Conservation (phyloP, 2,888 invertebrate species). For the Clepsis dumicolana region DNA sequence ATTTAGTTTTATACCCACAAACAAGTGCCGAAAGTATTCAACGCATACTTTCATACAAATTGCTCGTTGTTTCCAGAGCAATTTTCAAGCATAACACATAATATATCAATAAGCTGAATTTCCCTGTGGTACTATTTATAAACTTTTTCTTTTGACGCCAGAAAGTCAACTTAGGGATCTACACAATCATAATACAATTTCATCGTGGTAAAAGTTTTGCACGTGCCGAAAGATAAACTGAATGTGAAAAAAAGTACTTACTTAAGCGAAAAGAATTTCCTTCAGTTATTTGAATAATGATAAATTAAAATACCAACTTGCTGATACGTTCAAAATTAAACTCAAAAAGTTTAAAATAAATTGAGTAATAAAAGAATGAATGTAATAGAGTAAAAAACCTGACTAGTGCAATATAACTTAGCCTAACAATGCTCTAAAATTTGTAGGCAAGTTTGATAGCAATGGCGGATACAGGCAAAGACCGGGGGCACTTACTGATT, state of each 20-base stretch:
- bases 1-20: background rate
- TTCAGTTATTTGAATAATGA: no score
- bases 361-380: no score
- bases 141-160: slow-evolving; percentile 53
- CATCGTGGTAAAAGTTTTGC: background rate
- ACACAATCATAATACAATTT: background rate
- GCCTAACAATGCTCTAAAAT: background rate
- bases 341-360: no score
- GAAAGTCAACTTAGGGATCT: slow-evolving; percentile 61
- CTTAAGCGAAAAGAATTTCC: no score
- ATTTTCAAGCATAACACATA: slow-evolving; percentile 49
- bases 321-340: no score
- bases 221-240: background rate
- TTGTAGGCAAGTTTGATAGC: slow-evolving; percentile 10
- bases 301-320: no score
- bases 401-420: background rate
- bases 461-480: slow-evolving; percentile 48
- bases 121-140: slow-evolving; percentile 60
- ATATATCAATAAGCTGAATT: slow-evolving; percentile 55
- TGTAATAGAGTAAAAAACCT: no score
- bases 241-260: background rate
- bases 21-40: background rate
- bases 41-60: background rate
- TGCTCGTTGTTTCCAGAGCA: background rate
- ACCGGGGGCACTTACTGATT: slow-evolving; percentile 66